Evolutionary conservation across 2,797 vertebrate genomes (phyloP).

Genomic region (Girardinus metallicus): DNA sequence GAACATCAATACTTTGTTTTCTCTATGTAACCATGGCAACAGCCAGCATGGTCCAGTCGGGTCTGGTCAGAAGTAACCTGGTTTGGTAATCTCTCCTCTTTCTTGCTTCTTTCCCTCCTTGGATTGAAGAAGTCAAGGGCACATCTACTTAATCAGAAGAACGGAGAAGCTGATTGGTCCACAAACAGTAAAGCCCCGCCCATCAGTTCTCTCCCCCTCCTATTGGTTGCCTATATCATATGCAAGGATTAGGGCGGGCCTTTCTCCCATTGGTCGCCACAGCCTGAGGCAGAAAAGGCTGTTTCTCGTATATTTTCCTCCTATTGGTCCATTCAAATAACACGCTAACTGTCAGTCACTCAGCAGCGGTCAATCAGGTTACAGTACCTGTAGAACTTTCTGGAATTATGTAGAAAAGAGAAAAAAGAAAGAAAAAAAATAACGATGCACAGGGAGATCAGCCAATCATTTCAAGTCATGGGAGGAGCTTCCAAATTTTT

Average conservation of each 20-base stretch:
- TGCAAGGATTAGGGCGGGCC: conserved; percentile 55
- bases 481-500: conserved; percentile 78
- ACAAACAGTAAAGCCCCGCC: conserved; percentile 66
- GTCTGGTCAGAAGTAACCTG: conserved; percentile 45
- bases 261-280: conserved; percentile 84
- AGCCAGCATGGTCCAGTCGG: conserved; percentile 28
- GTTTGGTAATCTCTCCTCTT: conserved; percentile 48
- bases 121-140: conserved; percentile 28
- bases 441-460: conserved; percentile 58
- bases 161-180: conserved; percentile 68
- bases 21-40: conserved; percentile 38
- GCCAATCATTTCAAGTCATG: conserved; percentile 66
- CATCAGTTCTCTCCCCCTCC: conserved; percentile 30
- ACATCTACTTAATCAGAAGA: conserved; percentile 37
- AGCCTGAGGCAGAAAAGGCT: conserved; percentile 69
- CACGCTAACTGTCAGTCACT: conserved; percentile 68
- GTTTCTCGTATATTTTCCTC: conserved; percentile 20
- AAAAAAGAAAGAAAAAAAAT: conserved; percentile 37
- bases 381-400: conserved; percentile 76
- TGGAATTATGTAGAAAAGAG: conserved; percentile 81
- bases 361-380: conserved; percentile 72
- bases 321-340: conserved; percentile 68
- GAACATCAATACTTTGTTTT: conserved; percentile 8
- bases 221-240: conserved; percentile 58
- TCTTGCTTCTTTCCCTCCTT: conserved; percentile 4